Conservation (phyloP, 2,113 vertebrate genomes). For the Acanthisitta chloris region DNA sequence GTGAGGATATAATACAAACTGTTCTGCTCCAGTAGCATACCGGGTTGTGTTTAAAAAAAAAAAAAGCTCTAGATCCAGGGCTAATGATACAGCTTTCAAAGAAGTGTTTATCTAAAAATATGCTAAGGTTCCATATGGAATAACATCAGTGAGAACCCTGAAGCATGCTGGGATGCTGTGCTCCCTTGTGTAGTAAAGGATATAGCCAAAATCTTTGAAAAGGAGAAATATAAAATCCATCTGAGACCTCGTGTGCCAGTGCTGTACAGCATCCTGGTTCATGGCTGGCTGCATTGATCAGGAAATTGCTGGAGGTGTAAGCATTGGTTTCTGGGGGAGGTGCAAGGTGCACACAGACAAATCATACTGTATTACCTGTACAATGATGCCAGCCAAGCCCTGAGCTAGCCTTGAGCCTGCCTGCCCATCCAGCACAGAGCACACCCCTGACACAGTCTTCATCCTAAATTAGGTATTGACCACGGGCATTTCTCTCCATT, state of each 20-base stretch:
- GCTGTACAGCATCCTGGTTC: neutral
- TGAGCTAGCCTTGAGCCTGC: neutral
- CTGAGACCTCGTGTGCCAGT: neutral
- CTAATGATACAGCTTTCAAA: neutral
- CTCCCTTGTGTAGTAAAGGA: neutral
- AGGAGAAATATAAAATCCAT: neutral
- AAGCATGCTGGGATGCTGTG: neutral
- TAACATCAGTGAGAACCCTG: neutral
- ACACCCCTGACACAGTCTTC: neutral
- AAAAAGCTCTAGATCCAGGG: neutral
- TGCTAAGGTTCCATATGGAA: fast-evolving
- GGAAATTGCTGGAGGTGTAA: neutral
- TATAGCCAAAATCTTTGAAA: neutral
- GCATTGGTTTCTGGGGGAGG: neutral
- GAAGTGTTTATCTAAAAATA: neutral
- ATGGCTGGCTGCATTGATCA: neutral
- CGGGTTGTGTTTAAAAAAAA: neutral
- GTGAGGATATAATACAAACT: neutral
- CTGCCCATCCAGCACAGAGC: neutral
- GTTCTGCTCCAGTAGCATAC: neutral
- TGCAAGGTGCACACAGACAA: neutral
- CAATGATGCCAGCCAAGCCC: neutral
- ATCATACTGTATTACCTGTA: neutral
- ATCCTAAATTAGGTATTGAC: neutral
- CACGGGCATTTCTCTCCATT: fast-evolving